A percentile compares a stretch with the other conserved stretches of the same genome.
Conservation (phyloP, 2,888 invertebrate genomes). For the Trypoxylon attenuatum region DNA sequence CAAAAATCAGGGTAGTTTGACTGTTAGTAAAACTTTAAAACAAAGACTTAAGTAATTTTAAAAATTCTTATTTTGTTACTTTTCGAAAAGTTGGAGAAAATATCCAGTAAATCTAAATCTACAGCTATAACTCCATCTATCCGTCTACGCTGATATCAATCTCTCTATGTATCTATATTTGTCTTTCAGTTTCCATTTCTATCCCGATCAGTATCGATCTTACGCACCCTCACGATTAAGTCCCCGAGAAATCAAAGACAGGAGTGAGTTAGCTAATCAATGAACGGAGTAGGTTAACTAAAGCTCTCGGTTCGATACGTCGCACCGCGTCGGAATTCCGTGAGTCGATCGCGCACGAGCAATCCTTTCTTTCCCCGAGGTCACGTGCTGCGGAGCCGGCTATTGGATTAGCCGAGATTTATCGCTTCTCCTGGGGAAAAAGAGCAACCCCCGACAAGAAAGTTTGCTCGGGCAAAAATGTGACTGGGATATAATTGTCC, state of each 20-base stretch:
- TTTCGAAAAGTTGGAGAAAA: too few relatives aligned
- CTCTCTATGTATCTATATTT: too few relatives aligned
- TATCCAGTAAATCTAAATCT: too few relatives aligned
- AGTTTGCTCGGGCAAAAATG: neutral
- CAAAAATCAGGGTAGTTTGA: too few relatives aligned
- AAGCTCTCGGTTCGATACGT: conserved; percentile 16
- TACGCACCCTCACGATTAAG: conserved; percentile 29
- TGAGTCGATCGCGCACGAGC: neutral
- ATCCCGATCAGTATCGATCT: too few relatives aligned
- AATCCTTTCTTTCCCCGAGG: conserved; percentile 13
- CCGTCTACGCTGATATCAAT: too few relatives aligned
- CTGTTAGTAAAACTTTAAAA: too few relatives aligned
- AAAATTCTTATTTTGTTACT: too few relatives aligned
- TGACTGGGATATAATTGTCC: neutral
- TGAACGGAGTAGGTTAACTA: conserved; percentile 36
- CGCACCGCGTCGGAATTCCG: conserved; percentile 6
- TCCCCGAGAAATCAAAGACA: conserved; percentile 37
- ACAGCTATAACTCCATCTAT: too few relatives aligned
- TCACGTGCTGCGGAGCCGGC: conserved; percentile 22
- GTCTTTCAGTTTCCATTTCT: too few relatives aligned
- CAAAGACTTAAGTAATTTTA: too few relatives aligned
- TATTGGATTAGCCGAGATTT: conserved; percentile 36
- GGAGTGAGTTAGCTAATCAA: conserved; percentile 47
- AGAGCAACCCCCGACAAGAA: neutral
- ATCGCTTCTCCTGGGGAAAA: conserved; percentile 5